Conservation (phyloP, 2,797 vertebrate species). For the Trematomus bernacchii region DNA sequence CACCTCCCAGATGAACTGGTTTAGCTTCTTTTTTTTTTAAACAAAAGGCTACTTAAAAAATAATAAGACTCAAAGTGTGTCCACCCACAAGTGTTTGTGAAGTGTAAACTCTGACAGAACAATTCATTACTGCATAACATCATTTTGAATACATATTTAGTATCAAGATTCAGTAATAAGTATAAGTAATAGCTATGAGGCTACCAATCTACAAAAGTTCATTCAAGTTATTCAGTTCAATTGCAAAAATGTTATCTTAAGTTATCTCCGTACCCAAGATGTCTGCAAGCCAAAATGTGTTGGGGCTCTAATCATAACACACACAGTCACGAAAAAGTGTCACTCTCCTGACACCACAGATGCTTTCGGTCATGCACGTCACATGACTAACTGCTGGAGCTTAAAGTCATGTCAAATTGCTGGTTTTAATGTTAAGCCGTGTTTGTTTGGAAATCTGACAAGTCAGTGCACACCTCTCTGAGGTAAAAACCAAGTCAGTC, state of each 20-base stretch:
- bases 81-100: background rate
- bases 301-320: constrained; percentile 27
- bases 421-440: constrained; percentile 48
- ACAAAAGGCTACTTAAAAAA: background rate
- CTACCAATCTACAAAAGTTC: too few species aligned
- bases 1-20: constrained; percentile 4
- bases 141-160: too few species aligned
- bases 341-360: constrained; percentile 37
- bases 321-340: constrained; percentile 35
- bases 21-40: background rate
- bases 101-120: too few species aligned
- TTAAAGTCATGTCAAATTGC: constrained; percentile 52
- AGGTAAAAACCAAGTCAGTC: constrained; percentile 38
- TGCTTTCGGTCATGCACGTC: constrained; percentile 15
- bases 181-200: too few species aligned
- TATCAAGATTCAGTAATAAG: too few species aligned
- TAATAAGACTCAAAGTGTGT: background rate
- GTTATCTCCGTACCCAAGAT: background rate
- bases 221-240: too few species aligned
- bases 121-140: too few species aligned
- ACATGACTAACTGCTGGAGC: constrained; percentile 15
- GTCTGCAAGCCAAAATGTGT: background rate
- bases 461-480: constrained; percentile 30
- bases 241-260: background rate
- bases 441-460: constrained; percentile 45